Conservation (phyloP, 37 sponge, comb jelly and placozoan species). For the Ephydatia muelleri region DNA sequence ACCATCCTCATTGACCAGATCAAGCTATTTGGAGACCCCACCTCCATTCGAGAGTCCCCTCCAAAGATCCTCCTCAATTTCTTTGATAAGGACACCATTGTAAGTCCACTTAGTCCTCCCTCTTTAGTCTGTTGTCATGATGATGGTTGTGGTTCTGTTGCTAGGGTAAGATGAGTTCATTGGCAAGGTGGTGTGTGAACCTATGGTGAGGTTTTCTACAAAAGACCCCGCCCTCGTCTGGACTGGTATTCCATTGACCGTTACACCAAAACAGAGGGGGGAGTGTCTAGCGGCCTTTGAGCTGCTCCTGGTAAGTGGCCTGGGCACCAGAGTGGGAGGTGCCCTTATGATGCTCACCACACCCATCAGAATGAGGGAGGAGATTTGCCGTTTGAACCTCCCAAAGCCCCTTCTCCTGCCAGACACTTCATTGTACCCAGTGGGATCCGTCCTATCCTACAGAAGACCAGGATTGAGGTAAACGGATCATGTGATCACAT, state of each 20-base stretch:
- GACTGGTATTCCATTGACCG: slow-evolving; percentile 81
- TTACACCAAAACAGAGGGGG: slow-evolving; percentile 69
- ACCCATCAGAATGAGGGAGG: slow-evolving; percentile 72
- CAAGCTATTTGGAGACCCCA: slow-evolving; percentile 82
- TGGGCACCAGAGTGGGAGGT: background rate
- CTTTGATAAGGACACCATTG: slow-evolving; percentile 93
- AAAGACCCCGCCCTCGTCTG: slow-evolving; percentile 66
- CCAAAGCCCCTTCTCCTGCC: slow-evolving; percentile 54
- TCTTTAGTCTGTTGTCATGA: background rate
- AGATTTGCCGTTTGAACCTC: slow-evolving; percentile 83
- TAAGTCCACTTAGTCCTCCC: slow-evolving; percentile 26
- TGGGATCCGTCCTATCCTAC: slow-evolving; percentile 91
- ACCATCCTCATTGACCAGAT: slow-evolving; percentile 89
- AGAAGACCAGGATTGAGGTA: slow-evolving; percentile 91
- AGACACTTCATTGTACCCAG: slow-evolving; percentile 87
- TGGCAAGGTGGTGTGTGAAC: slow-evolving; percentile 60
- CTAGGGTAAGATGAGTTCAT: slow-evolving; percentile 93
- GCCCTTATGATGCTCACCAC: background rate
- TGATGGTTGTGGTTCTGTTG: background rate
- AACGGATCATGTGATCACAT: background rate
- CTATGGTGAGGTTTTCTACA: slow-evolving; percentile 59
- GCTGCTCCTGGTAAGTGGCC: slow-evolving; percentile 57
- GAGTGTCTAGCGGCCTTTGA: slow-evolving; percentile 95
- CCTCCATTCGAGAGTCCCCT: slow-evolving; percentile 57
- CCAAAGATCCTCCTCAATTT: slow-evolving; percentile 84